Evolutionary conservation across 2,113 vertebrate species (phyloP).

Genomic region (Syrmaticus mikado): DNA sequence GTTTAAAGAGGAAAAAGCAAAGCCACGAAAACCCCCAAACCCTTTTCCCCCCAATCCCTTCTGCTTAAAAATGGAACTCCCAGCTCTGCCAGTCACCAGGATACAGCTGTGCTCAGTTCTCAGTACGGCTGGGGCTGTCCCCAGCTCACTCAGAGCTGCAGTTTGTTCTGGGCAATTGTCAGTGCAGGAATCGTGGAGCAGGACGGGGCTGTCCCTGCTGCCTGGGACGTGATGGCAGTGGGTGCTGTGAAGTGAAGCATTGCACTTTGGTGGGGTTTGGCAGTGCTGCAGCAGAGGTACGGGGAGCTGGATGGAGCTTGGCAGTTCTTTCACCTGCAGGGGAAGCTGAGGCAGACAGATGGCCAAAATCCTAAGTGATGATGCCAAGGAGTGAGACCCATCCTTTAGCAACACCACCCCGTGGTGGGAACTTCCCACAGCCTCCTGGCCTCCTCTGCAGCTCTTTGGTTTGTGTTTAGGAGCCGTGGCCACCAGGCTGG

Average conservation of each 20-base stretch:
- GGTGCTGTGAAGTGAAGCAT: fast-evolving
- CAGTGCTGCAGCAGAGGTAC: not conserved
- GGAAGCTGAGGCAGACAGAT: not conserved
- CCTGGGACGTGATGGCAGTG: fast-evolving
- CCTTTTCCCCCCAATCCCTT: not conserved
- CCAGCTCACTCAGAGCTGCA: not conserved
- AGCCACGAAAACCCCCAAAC: not conserved
- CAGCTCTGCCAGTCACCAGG: not conserved
- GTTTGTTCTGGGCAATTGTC: not conserved
- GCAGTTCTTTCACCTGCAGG: fast-evolving
- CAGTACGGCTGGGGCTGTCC: not conserved
- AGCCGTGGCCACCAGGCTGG: fast-evolving
- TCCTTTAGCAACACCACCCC: fast-evolving
- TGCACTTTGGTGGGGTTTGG: fast-evolving
- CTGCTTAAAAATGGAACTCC: not conserved
- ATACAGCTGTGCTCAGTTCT: conserved; percentile 39
- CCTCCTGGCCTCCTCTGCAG: not conserved
- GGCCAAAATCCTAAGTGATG: not conserved
- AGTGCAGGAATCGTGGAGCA: fast-evolving
- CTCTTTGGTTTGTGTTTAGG: not conserved
- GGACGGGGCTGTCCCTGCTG: not conserved
- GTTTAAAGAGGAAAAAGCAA: not conserved
- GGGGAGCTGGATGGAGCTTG: not conserved
- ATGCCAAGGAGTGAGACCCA: not conserved
- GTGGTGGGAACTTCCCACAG: fast-evolving